phyloP scores from a whole-genome alignment of 2,888 invertebrate species.

The Netelia virgata region DNA sequence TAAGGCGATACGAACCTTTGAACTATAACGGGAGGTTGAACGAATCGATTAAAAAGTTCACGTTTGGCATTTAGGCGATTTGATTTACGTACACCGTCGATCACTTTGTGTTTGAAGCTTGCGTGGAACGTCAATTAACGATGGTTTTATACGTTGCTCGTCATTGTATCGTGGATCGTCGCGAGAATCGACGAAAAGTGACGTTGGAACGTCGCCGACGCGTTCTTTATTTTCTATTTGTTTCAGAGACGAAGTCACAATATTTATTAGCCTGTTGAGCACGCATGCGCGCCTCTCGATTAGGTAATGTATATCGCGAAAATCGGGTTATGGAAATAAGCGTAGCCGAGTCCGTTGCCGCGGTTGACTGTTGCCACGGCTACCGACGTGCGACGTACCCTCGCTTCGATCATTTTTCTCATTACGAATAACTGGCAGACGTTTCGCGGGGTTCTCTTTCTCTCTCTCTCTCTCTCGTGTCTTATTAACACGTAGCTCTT shows the following conservation, averaged over 20 bases:
- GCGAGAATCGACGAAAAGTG: neutral
- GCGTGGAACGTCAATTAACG: constrained; percentile 5
- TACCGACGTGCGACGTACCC: constrained; percentile 20
- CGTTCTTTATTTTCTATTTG: constrained; percentile 2
- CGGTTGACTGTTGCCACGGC: constrained; percentile 17
- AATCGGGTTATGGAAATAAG: constrained; percentile 66
- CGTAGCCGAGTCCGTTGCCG: constrained; percentile 17
- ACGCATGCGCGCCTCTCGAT: constrained; percentile 30
- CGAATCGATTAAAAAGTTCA: constrained; percentile 2
- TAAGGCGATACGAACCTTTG: neutral
- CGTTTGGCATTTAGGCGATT: constrained; percentile 10
- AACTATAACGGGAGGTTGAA: too few relatives aligned
- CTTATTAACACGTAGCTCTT: too few relatives aligned
- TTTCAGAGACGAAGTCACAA: constrained; percentile 3
- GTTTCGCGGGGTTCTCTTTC: too few relatives aligned
- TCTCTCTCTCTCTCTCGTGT: too few relatives aligned
- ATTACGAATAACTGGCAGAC: too few relatives aligned
- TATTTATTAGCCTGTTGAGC: constrained; percentile 45
- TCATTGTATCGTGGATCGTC: neutral
- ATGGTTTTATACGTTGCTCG: neutral
- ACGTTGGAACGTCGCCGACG: neutral
- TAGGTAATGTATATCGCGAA: constrained; percentile 60
- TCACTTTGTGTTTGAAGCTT: neutral
- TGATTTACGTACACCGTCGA: constrained; percentile 48
- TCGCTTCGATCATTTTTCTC: constrained; percentile 10